Conservation (phyloP, 2,888 invertebrate genomes). For the Abrostola tripartita region DNA sequence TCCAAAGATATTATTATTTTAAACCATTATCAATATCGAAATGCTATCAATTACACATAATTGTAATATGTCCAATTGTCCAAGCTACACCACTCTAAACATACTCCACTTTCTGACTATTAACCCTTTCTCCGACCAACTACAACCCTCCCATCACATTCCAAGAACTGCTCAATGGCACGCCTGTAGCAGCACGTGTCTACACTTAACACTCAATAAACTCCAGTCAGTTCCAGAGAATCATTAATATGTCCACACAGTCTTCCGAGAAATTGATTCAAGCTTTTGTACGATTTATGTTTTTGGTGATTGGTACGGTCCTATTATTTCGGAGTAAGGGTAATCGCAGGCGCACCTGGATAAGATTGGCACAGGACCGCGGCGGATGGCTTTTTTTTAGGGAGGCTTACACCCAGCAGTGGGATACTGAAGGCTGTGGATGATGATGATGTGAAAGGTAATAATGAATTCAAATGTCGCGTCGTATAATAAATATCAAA, state of each 20-base stretch:
- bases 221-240: slow-evolving; percentile 13
- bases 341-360: not conserved
- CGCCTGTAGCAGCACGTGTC: slow-evolving; percentile 32
- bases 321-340: not conserved
- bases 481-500: too few species aligned
- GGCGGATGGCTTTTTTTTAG: too few species aligned
- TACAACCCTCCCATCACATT: slow-evolving; percentile 14
- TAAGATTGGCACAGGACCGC: too few species aligned
- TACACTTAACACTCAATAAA: slow-evolving; percentile 44
- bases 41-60: too few species aligned
- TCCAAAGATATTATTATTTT: too few species aligned
- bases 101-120: not conserved
- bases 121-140: not conserved
- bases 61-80: too few species aligned
- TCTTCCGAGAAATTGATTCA: slow-evolving; percentile 29
- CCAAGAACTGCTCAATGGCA: slow-evolving; percentile 27
- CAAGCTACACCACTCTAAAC: too few species aligned
- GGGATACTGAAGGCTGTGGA: too few species aligned
- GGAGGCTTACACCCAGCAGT: too few species aligned
- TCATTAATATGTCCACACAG: slow-evolving; percentile 28
- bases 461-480: too few species aligned
- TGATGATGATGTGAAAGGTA: too few species aligned
- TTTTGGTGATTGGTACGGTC: not conserved
- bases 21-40: too few species aligned
- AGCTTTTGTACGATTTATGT: not conserved